Base-by-base conservation (phyloP, 2,113 vertebrate species). In the Myocastor coypus region DNA sequence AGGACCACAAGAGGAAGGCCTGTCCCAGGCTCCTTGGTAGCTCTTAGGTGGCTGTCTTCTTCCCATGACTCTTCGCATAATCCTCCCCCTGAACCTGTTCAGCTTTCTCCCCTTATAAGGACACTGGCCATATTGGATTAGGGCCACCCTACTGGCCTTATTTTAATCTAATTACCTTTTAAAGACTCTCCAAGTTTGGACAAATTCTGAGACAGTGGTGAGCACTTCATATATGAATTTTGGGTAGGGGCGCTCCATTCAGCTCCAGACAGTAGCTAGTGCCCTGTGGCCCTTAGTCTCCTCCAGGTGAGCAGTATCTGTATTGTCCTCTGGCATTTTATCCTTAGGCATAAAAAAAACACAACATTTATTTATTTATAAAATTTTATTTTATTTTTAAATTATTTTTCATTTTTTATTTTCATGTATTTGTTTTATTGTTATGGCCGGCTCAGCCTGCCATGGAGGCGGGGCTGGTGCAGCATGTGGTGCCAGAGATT, bases 301-400 rank as follows among this genome's bases (percentile, higher is more conserved):
- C 13, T 90, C 59, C 83, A 20, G 71, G 22, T 82, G 59, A 96
- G 9, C 34, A 88, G 64, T 11, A 90, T 52, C 52, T 34, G n/a
- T 42, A 37, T 73, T 90, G 7, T 64, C 40, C 55, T 93, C 32
- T 87, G 46, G 7, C 5, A 63, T 95, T 96, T 96, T 90, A 88
- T 83, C 78, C 63, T 73, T 80, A 75, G 32, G 55, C 3, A 13
- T 92, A 75, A 89, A 86, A 91, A 86, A n/a, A 46, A 30, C 46
- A 93, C 57, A 87, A 16, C 16, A 64, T 68, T 82, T 90, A n/a
- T n/a, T n/a, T n/a, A n/a, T n/a, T n/a, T n/a, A n/a, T n/a, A n/a
- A n/a, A n/a, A n/a, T n/a, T n/a, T n/a, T n/a, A n/a, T n/a, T n/a
- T n/a, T n/a, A n/a, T n/a, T n/a, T n/a, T n/a, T n/a, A n/a, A n/a